Evolutionary conservation across 2,113 vertebrate genomes (phyloP).

Genomic region (Capra hircus): DNA sequence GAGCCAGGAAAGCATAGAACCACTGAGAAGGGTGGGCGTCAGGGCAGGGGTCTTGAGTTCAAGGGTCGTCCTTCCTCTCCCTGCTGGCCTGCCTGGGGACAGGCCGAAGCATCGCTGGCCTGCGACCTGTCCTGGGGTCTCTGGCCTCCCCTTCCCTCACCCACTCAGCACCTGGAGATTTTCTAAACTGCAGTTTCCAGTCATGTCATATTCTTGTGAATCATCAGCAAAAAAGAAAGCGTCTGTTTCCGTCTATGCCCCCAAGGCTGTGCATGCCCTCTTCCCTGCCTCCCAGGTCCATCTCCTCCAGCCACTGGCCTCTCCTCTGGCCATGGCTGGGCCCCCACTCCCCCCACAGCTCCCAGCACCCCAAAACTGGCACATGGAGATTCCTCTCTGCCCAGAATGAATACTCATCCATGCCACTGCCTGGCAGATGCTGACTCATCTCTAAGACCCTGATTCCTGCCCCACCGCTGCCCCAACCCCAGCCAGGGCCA

Average conservation of each 20-base stretch:
- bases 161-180: background rate
- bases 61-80: background rate
- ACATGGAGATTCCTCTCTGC: background rate
- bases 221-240: background rate
- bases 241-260: background rate
- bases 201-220: background rate
- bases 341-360: background rate
- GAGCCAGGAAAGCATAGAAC: background rate
- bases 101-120: background rate
- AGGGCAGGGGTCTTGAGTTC: background rate
- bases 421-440: background rate
- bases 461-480: background rate
- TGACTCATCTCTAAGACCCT: background rate
- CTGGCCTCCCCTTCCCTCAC: background rate
- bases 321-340: background rate
- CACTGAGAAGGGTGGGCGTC: accelerated
- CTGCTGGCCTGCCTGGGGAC: background rate
- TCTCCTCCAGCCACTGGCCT: background rate
- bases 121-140: background rate
- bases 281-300: background rate
- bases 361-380: accelerated
- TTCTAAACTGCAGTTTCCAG: background rate
- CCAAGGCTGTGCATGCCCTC: background rate
- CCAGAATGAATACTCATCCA: background rate
- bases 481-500: background rate